These are phyloP conservation scores for Channa striata DNA, from an alignment of 2,797 vertebrate genomes.

Conservation along the genomic window DNA sequence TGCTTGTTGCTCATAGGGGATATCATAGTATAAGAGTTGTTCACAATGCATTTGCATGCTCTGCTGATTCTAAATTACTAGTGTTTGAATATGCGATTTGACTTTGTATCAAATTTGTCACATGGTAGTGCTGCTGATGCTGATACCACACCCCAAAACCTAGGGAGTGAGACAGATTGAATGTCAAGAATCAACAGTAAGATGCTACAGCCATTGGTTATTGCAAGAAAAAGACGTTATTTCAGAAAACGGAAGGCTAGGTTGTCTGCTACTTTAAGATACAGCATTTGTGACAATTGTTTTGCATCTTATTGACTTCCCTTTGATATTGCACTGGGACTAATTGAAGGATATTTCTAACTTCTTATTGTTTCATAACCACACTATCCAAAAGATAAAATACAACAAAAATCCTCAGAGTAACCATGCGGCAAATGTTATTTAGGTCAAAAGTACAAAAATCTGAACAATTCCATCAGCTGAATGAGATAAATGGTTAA, in stretches of 20 bases:
- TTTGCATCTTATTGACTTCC: slow-evolving; percentile 54
- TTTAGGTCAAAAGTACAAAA: slow-evolving; percentile 62
- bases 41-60: slow-evolving; percentile 62
- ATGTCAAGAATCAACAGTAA: slow-evolving; percentile 24
- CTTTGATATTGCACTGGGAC: slow-evolving; percentile 31
- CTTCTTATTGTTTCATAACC: slow-evolving; percentile 30
- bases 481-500: slow-evolving; percentile 21
- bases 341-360: slow-evolving; percentile 23
- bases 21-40: slow-evolving; percentile 30
- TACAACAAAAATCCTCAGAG: slow-evolving; percentile 61
- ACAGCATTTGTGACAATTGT: slow-evolving; percentile 55
- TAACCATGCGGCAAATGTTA: slow-evolving; percentile 70
- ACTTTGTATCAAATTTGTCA: slow-evolving; percentile 27
- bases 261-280: slow-evolving; percentile 77
- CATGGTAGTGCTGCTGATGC: slow-evolving; percentile 15
- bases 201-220: slow-evolving; percentile 63
- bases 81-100: slow-evolving; percentile 29
- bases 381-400: slow-evolving; percentile 50
- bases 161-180: slow-evolving; percentile 5
- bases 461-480: slow-evolving; percentile 46
- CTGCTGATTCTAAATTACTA: slow-evolving; percentile 28
- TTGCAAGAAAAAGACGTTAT: slow-evolving; percentile 65
- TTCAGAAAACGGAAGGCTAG: slow-evolving; percentile 70
- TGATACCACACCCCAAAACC: slow-evolving; percentile 5
- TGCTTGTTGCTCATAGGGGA: slow-evolving; percentile 24